These are phyloP conservation scores for Cinclus cinclus DNA, from an alignment of 2,113 vertebrate species.

Conservation along the genomic window DNA sequence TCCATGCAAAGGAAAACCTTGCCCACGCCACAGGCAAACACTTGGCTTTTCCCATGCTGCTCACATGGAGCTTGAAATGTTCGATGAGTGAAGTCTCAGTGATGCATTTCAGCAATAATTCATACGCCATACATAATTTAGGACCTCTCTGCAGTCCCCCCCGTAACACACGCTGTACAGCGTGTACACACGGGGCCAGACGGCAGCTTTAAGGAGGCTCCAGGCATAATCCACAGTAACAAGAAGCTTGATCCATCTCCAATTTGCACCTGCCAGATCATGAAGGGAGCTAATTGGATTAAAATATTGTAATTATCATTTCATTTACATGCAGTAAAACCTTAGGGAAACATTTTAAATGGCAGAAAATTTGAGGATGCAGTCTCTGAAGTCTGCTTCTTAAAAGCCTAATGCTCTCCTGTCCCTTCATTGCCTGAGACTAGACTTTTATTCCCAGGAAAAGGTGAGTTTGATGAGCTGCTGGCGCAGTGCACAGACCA, in stretches of 20 bases:
- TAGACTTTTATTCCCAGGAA: background rate
- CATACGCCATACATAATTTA: slow-evolving; percentile 55
- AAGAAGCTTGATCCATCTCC: slow-evolving; percentile 53
- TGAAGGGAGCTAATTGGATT: slow-evolving; percentile 64
- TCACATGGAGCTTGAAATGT: background rate
- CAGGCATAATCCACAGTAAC: slow-evolving; percentile 35
- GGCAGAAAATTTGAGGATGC: slow-evolving; percentile 44
- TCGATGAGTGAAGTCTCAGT: background rate
- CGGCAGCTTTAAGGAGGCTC: slow-evolving; percentile 44
- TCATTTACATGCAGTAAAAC: slow-evolving; percentile 52
- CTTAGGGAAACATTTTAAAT: slow-evolving; percentile 59
- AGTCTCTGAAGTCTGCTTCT: slow-evolving; percentile 43
- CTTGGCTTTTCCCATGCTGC: slow-evolving; percentile 21
- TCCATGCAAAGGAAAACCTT: background rate
- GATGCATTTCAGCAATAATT: slow-evolving; percentile 65
- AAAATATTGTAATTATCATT: slow-evolving; percentile 65
- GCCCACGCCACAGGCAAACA: background rate
- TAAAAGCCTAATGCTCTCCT: slow-evolving; percentile 13
- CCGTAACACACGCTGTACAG: background rate
- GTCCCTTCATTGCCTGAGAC: background rate
- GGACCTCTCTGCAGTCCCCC: background rate
- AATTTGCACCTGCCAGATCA: slow-evolving; percentile 67
- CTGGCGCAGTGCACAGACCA: background rate
- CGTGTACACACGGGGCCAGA: background rate
- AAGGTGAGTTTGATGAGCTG: background rate